phyloP scores from a whole-genome alignment of 2,113 vertebrate genomes.

The Rhinolophus ferrumequinum region DNA sequence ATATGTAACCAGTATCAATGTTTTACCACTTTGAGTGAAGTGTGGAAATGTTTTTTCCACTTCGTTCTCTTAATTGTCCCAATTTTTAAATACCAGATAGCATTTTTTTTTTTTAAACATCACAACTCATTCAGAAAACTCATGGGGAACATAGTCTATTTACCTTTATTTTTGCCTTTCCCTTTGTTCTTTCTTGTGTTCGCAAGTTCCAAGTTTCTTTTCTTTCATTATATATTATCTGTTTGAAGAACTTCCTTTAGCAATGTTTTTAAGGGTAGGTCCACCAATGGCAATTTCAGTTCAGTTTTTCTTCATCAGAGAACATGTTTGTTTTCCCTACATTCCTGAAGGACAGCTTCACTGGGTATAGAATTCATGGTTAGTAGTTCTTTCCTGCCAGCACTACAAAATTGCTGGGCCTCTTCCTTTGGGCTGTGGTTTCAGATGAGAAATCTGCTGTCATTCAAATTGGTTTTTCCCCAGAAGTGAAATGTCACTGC shows the following conservation, averaged over 20 bases:
- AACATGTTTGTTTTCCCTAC: neutral
- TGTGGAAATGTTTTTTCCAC: neutral
- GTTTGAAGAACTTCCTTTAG: neutral
- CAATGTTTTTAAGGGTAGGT: neutral
- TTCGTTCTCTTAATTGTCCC: neutral
- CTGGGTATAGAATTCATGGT: neutral
- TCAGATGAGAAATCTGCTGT: neutral
- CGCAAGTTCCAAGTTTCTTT: neutral
- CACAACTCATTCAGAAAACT: neutral
- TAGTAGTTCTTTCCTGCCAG: neutral
- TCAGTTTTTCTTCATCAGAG: neutral
- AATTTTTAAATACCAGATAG: neutral
- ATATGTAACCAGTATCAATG: neutral
- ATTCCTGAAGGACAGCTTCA: neutral
- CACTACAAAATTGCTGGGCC: neutral
- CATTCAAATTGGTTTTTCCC: neutral
- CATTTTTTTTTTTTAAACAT: neutral
- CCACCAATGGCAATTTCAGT: neutral
- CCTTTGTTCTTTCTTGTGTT: neutral
- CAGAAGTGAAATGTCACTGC: neutral
- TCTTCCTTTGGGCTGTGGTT: neutral
- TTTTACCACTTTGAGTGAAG: neutral
- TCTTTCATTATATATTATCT: neutral
- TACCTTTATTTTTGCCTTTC: neutral
- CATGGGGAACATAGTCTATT: neutral